phyloP scores from a whole-genome alignment of 2,113 vertebrate species.

The Rafetus swinhoei region DNA sequence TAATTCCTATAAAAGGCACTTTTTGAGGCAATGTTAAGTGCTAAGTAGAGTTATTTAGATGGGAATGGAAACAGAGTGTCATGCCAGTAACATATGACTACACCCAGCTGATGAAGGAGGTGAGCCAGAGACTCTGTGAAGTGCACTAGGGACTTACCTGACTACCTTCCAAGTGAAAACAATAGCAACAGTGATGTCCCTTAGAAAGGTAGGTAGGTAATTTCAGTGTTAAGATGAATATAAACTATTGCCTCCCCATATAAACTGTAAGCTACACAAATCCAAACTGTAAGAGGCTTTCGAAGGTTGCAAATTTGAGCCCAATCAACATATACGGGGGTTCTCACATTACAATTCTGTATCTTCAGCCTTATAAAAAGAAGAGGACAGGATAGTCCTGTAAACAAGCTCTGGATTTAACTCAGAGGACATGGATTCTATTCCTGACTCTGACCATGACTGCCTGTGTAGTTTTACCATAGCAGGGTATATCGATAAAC shows the following conservation, averaged over 20 bases:
- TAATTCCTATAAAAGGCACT: slow-evolving; percentile 12
- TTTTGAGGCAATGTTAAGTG: slow-evolving; percentile 21
- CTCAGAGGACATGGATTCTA: not conserved
- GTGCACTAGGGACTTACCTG: not conserved
- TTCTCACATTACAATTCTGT: not conserved
- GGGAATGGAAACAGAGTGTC: not conserved
- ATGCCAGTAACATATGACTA: not conserved
- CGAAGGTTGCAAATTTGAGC: not conserved
- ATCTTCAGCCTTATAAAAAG: not conserved
- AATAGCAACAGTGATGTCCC: no score
- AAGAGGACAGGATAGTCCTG: not conserved
- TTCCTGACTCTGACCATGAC: not conserved
- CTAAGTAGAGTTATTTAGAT: slow-evolving; percentile 7
- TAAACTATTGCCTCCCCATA: not conserved
- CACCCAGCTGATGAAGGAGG: not conserved
- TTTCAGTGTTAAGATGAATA: not conserved
- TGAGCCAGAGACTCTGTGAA: not conserved
- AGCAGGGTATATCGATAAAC: not conserved
- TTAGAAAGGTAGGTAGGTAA: not conserved
- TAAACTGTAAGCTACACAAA: not conserved
- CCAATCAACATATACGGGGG: not conserved
- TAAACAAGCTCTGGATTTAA: not conserved
- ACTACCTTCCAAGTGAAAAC: no score
- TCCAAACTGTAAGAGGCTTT: not conserved
- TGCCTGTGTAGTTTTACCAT: not conserved